phyloP scores from a whole-genome alignment of 2,113 vertebrate species.

The Sphyrna mokarran region DNA sequence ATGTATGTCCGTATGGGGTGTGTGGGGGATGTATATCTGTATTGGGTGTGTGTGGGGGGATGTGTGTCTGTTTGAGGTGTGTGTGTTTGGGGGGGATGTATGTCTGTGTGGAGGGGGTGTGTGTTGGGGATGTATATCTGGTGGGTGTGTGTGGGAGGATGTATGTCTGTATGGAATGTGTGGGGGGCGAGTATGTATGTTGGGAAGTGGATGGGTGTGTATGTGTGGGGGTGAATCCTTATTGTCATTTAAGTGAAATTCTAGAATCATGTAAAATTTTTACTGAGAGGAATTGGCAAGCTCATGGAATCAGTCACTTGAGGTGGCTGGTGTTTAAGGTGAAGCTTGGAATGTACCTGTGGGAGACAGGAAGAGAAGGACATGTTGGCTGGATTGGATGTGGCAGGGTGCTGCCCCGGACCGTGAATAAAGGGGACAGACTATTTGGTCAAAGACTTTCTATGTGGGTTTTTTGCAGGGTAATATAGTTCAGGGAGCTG shows the following conservation, averaged over 20 bases:
- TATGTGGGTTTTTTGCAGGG: background rate
- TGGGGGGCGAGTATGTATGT: background rate
- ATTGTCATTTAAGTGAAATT: background rate
- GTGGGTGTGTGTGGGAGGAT: too few species aligned
- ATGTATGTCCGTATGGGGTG: too few species aligned
- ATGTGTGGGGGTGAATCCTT: background rate
- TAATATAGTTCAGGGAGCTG: background rate
- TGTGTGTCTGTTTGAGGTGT: too few species aligned
- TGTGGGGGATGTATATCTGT: too few species aligned
- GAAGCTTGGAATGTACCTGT: background rate
- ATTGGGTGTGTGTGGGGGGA: too few species aligned
- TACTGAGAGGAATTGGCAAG: background rate
- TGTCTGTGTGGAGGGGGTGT: too few species aligned
- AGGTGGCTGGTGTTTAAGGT: background rate
- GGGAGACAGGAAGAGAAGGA: background rate
- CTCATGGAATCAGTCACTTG: background rate
- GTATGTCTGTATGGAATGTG: too few species aligned
- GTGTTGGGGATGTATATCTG: too few species aligned
- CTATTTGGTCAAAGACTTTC: background rate
- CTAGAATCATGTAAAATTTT: background rate
- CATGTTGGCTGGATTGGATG: background rate
- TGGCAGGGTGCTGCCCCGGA: background rate
- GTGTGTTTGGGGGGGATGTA: too few species aligned
- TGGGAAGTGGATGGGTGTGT: fast-evolving
- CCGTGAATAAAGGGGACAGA: too few species aligned